These are phyloP conservation scores for Fopius arisanus DNA, from an alignment of 1,140 invertebrate species.

Conservation along the genomic window DNA sequence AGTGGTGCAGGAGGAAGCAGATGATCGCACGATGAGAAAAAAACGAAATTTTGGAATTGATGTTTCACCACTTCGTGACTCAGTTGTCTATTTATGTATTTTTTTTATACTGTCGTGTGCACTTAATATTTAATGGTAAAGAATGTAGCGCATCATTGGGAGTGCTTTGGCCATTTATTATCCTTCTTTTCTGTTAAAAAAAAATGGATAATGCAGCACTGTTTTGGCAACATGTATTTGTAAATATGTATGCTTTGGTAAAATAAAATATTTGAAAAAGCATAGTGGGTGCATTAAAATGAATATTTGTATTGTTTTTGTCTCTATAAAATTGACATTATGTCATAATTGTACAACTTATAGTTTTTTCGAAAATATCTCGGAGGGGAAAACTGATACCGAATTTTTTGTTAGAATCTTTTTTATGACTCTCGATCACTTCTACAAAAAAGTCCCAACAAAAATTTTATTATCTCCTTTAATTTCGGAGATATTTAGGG, in stretches of 20 bases:
- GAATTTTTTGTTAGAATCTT: too few relatives aligned
- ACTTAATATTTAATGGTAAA: conserved; percentile 10
- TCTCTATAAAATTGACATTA: too few relatives aligned
- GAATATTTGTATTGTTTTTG: not conserved
- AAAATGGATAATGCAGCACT: conserved; percentile 24
- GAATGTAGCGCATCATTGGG: not conserved
- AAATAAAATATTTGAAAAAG: conserved; percentile 46
- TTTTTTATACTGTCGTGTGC: conserved; percentile 28
- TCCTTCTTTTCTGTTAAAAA: not conserved
- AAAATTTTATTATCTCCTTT: too few relatives aligned
- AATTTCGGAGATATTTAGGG: too few relatives aligned
- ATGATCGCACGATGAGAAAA: too few relatives aligned
- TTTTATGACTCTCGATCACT: too few relatives aligned
- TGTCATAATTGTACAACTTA: too few relatives aligned
- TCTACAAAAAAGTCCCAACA: too few relatives aligned
- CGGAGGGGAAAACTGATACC: too few relatives aligned
- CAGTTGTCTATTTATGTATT: conserved; percentile 17
- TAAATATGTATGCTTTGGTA: conserved; percentile 55
- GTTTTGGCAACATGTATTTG: conserved; percentile 48
- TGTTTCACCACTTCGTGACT: not conserved
- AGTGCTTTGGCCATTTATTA: not conserved
- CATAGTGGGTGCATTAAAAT: not conserved
- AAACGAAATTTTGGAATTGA: too few relatives aligned
- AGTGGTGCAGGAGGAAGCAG: too few relatives aligned
- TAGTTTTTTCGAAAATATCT: too few relatives aligned